phyloP scores from a whole-genome alignment of 1,140 invertebrate genomes.

The Drosophila persimilis region DNA sequence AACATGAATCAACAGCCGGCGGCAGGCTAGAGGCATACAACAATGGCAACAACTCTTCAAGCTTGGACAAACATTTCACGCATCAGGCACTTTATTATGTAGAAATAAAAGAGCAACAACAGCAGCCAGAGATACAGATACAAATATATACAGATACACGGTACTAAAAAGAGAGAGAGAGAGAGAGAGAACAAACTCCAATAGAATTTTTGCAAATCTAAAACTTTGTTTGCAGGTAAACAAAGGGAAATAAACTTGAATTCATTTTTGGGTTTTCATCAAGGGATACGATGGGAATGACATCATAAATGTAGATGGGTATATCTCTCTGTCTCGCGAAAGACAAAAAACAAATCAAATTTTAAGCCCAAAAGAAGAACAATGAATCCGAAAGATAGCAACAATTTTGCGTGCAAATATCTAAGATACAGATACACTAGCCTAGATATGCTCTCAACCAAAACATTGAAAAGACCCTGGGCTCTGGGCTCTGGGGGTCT shows the following conservation, averaged over 20 bases:
- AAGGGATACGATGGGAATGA: conserved; percentile 35
- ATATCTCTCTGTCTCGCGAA: too few relatives aligned
- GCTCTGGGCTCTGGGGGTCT: conserved; percentile 24
- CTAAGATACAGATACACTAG: conserved; percentile 83
- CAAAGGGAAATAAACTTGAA: conserved; percentile 49
- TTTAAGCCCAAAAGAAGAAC: conserved; percentile 33
- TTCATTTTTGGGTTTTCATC: conserved; percentile 40
- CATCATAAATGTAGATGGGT: conserved; percentile 24
- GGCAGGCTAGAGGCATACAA: conserved; percentile 43
- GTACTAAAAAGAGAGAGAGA: conserved; percentile 30
- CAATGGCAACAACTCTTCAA: conserved; percentile 80
- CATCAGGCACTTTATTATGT: conserved; percentile 82
- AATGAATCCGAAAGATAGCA: conserved; percentile 45
- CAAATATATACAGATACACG: conserved; percentile 43
- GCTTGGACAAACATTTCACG: conserved; percentile 83
- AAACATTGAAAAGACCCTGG: conserved; percentile 79
- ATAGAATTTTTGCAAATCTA: conserved; percentile 44
- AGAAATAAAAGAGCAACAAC: conserved; percentile 62
- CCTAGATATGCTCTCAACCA: conserved; percentile 82
- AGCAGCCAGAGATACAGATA: conserved; percentile 30
- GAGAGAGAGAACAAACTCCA: conserved; percentile 4
- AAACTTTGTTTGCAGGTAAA: conserved; percentile 29
- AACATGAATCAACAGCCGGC: conserved; percentile 75
- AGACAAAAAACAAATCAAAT: conserved; percentile 45
- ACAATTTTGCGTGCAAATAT: conserved; percentile 83